Conservation (phyloP, 2,113 vertebrate species). For the Hippocampus abdominalis region DNA sequence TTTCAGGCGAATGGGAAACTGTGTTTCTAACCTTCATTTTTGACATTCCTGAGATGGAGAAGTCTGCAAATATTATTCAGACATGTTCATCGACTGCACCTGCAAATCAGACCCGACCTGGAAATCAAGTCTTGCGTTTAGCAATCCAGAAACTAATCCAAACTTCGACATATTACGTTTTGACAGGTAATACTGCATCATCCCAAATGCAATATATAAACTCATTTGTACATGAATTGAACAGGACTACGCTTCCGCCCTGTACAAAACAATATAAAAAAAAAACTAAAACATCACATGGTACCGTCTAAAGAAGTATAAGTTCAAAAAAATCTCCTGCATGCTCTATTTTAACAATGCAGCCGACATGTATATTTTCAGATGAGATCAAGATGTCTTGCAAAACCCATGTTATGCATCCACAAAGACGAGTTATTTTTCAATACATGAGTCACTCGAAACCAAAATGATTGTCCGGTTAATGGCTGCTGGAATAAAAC, state of each 20-base stretch:
- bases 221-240: background rate
- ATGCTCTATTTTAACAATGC: too few relatives aligned
- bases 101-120: constrained; percentile 24
- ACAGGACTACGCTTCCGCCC: background rate
- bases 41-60: constrained; percentile 44
- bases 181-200: too few relatives aligned
- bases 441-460: too few relatives aligned
- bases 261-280: background rate
- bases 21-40: constrained; percentile 33
- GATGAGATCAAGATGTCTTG: too few relatives aligned
- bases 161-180: background rate
- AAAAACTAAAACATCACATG: background rate
- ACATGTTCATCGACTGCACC: constrained; percentile 42
- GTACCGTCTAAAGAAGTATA: too few relatives aligned
- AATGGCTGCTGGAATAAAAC: too few relatives aligned
- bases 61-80: constrained; percentile 62
- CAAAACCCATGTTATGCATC: too few relatives aligned
- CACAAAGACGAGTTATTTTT: too few relatives aligned
- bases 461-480: too few relatives aligned
- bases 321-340: too few relatives aligned
- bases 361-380: too few relatives aligned
- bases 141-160: background rate
- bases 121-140: constrained; percentile 21
- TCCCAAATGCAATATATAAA: too few relatives aligned
- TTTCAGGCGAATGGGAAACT: constrained; percentile 45